Base-by-base conservation (phyloP, 1,140 invertebrate species). In the Bombus ignitus region DNA sequence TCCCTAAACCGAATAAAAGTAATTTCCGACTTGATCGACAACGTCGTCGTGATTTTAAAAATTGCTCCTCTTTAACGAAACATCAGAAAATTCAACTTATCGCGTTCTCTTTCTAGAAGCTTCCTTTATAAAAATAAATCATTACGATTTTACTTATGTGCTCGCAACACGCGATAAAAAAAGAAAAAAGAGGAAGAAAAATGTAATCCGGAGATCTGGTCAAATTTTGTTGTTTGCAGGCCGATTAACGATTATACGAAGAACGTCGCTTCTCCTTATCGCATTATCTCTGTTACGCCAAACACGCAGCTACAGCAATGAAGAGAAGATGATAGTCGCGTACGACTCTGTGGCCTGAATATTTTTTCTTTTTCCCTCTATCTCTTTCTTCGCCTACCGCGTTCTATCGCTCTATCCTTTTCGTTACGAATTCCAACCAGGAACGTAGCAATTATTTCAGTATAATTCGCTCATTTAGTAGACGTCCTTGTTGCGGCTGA, bases 391-490 rank as follows among this genome's bases (percentile, higher is more conserved):
- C 77, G 10, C 22, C 18, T 62, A 53, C 1, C 62, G 8, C 22
- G 57, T 1, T 44, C 44, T 57, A 47, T 85, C 59, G 81, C 3
- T 80, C 37, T 80, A 53, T 68, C 22, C 25, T 73, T 79, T 78
- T 83, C 66, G n/a, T 79, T 79, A 28, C 76, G 66, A 39, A 53
- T 44, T 88, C 77, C 86, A 79, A 47, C 72, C 79, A 91, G 88
- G 86, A 93, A 86, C 88, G 18, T 53, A 22, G 87, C 91, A 92
- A 94, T 93, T 92, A 94, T 91, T 92, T 85, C 87, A 88, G 86
- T 84, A 92, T 93, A 93, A 93, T 93, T 93, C 88, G 88, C 88
- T 92, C 89, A 87, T 92, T 94, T 91, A 94, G 89, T 89, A 81
- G 92, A 89, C 91, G 92, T 92, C 92, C 92, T 94, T 93, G 92